phyloP scores from a whole-genome alignment of 35 echinoderm and acorn worm species.

The Acanthaster planci region DNA sequence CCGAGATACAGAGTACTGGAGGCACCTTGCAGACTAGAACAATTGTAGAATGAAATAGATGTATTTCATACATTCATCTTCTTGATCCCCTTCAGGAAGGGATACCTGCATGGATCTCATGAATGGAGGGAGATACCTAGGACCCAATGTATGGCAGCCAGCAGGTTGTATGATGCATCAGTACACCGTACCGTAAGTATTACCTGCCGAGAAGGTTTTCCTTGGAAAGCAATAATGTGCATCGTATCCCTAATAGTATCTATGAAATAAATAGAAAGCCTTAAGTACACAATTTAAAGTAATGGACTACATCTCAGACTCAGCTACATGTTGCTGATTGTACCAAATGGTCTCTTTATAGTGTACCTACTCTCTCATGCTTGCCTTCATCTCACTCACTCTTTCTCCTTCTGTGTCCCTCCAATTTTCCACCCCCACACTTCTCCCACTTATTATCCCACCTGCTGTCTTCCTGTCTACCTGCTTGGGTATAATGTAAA shows the following conservation, averaged over 20 bases:
- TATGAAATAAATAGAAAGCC: not conserved
- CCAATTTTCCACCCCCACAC: not conserved
- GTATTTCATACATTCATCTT: not conserved
- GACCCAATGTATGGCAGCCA: slow-evolving; percentile 46
- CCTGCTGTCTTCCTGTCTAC: not conserved
- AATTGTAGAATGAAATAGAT: too few species aligned
- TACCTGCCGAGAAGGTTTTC: too few species aligned
- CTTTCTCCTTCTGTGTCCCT: not conserved
- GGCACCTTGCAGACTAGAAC: too few species aligned
- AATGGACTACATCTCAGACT: not conserved
- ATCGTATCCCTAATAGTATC: not conserved
- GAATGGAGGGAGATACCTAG: slow-evolving; percentile 34
- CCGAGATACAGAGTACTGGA: too few species aligned
- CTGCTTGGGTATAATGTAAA: too few species aligned
- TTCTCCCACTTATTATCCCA: not conserved
- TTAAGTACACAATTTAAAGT: not conserved
- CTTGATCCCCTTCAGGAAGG: slow-evolving; percentile 14
- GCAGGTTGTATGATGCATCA: slow-evolving; percentile 58
- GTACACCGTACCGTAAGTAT: slow-evolving; percentile 40
- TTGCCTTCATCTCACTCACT: too few species aligned
- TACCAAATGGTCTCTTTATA: not conserved
- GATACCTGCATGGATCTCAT: slow-evolving; percentile 50
- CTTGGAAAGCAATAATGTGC: not conserved
- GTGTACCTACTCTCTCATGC: too few species aligned
- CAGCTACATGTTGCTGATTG: not conserved